Evolutionary conservation across 2,797 vertebrate species (phyloP).

Genomic region (Harpagifer antarcticus): DNA sequence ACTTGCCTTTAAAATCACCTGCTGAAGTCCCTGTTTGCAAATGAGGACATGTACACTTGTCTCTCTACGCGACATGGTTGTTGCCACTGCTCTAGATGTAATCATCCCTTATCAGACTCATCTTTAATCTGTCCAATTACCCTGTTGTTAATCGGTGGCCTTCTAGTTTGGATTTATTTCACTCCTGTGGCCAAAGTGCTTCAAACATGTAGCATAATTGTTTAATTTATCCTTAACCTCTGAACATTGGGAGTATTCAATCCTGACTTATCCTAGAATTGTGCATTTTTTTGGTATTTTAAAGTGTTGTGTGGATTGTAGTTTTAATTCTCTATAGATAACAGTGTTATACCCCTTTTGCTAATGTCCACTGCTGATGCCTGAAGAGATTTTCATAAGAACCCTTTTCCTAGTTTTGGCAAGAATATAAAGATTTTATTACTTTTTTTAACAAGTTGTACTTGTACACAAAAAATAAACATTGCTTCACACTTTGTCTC

Average conservation of each 20-base stretch:
- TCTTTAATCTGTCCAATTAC: neutral
- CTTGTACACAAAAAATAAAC: slow-evolving; percentile 83
- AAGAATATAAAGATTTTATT: slow-evolving; percentile 72
- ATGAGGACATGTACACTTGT: neutral
- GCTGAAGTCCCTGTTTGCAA: slow-evolving; percentile 9
- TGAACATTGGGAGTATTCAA: neutral
- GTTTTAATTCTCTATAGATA: slow-evolving; percentile 70
- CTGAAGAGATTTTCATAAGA: slow-evolving; percentile 33
- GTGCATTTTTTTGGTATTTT: slow-evolving; percentile 65
- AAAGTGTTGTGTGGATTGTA: slow-evolving; percentile 67
- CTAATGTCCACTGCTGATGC: slow-evolving; percentile 35
- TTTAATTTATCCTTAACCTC: neutral
- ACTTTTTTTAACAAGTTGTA: slow-evolving; percentile 78
- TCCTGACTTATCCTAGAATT: slow-evolving; percentile 23
- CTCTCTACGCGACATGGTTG: slow-evolving; percentile 1
- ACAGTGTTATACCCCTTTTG: slow-evolving; percentile 46
- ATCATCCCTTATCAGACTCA: neutral
- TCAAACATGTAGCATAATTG: slow-evolving; percentile 29
- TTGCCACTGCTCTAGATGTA: slow-evolving; percentile 21
- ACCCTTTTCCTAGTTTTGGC: slow-evolving; percentile 47
- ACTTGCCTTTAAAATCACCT: slow-evolving; percentile 1
- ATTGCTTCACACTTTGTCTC: slow-evolving; percentile 77
- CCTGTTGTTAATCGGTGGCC: slow-evolving; percentile 18
- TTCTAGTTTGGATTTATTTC: slow-evolving; percentile 5
- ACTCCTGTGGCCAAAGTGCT: neutral